Conservation (phyloP, 2,888 invertebrate genomes). For the Argyresthia albistria region DNA sequence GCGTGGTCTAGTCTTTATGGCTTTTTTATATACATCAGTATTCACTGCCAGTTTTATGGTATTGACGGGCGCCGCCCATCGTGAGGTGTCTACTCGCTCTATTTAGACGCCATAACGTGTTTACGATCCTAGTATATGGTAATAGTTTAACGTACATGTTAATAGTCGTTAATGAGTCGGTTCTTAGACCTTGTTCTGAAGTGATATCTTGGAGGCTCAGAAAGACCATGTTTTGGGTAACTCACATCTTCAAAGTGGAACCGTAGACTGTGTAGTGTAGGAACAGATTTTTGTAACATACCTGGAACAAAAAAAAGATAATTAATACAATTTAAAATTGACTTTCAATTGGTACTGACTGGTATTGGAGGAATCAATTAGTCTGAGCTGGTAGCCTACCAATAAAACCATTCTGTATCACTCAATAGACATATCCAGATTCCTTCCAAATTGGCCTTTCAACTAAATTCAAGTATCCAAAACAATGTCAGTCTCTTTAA, state of each 20-base stretch:
- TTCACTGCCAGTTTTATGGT: constrained; percentile 22
- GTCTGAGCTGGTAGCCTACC: too few species aligned
- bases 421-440: too few species aligned
- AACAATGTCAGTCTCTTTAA: too few species aligned
- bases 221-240: too few species aligned
- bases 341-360: too few species aligned
- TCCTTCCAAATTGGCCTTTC: too few species aligned
- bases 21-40: constrained; percentile 28
- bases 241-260: neutral
- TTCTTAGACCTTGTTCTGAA: constrained; percentile 21
- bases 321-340: too few species aligned
- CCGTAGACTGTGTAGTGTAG: neutral
- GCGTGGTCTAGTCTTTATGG: constrained; percentile 21
- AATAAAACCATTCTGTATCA: too few species aligned
- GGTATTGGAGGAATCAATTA: too few species aligned
- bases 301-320: neutral
- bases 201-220: neutral
- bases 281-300: neutral
- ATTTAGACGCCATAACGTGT: constrained; percentile 54
- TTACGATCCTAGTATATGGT: constrained; percentile 46
- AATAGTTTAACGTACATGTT: constrained; percentile 43
- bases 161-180: constrained; percentile 28
- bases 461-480: too few species aligned
- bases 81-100: constrained; percentile 24
- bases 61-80: constrained; percentile 17